Evolutionary conservation across 2,888 invertebrate genomes (phyloP).

Genomic region (Sminthurinus aureus): DNA sequence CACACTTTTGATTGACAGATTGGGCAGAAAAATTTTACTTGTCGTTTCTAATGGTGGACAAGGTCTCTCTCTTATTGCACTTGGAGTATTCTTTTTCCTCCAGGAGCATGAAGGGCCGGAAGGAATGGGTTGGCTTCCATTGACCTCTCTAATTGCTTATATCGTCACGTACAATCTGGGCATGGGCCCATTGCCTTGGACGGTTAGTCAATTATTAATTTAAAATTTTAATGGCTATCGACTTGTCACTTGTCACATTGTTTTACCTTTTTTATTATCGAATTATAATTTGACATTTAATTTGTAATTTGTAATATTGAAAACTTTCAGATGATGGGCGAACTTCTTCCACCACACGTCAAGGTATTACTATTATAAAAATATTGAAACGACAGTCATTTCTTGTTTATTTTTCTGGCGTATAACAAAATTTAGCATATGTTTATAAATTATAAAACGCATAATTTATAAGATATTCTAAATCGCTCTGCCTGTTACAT

Average conservation of each 20-base stretch:
- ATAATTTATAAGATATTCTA: too few species aligned
- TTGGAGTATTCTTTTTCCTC: slow-evolving; percentile 78
- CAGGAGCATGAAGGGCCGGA: slow-evolving; percentile 59
- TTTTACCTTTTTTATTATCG: too few species aligned
- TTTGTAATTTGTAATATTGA: slow-evolving; percentile 12
- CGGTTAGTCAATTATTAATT: slow-evolving; percentile 59
- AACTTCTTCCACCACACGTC: slow-evolving; percentile 76
- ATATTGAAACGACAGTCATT: too few species aligned
- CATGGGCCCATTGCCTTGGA: slow-evolving; percentile 68
- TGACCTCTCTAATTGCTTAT: slow-evolving; percentile 77
- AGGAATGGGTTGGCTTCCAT: slow-evolving; percentile 74
- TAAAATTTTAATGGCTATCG: neutral
- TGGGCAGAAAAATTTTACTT: slow-evolving; percentile 80
- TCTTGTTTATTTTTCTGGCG: too few species aligned
- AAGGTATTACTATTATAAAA: too few species aligned
- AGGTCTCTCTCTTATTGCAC: slow-evolving; percentile 73
- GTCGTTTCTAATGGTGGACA: slow-evolving; percentile 78
- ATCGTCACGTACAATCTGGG: slow-evolving; percentile 74
- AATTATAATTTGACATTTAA: too few species aligned
- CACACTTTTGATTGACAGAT: slow-evolving; percentile 69
- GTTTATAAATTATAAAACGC: too few species aligned
- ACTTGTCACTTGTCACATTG: too few species aligned
- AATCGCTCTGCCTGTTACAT: too few species aligned
- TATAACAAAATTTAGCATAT: too few species aligned
- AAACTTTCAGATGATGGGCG: slow-evolving; percentile 65